Conservation (phyloP, 2,113 vertebrate genomes). For the Notiomystis cincta region DNA sequence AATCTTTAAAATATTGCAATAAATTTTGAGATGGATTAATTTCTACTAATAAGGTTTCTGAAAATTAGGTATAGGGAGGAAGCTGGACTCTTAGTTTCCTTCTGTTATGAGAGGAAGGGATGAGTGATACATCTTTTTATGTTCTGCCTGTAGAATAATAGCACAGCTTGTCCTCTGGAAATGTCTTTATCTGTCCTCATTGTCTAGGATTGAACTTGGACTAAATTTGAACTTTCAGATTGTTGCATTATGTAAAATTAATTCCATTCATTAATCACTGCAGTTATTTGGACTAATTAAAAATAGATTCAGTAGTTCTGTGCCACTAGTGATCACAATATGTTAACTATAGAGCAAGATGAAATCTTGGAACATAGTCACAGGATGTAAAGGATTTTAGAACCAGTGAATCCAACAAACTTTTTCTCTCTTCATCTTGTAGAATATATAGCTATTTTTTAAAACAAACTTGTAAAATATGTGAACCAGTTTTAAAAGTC, state of each 20-base stretch:
- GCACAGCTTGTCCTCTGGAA: background rate
- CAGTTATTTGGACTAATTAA: background rate
- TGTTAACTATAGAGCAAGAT: background rate
- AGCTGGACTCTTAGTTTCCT: background rate
- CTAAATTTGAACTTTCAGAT: background rate
- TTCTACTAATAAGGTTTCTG: background rate
- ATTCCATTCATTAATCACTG: background rate
- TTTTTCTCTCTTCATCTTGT: background rate
- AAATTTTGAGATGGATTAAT: background rate
- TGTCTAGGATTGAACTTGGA: background rate
- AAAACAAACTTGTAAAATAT: background rate
- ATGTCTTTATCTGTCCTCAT: background rate
- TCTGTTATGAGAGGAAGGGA: background rate
- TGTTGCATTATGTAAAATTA: background rate
- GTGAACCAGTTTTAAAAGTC: background rate
- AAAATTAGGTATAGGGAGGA: background rate
- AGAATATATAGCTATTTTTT: background rate
- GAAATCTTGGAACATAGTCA: background rate
- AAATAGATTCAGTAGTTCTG: background rate
- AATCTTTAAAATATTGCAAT: background rate
- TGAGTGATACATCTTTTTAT: background rate
- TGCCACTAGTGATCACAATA: background rate
- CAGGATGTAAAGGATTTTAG: background rate
- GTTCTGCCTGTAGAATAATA: background rate
- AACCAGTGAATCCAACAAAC: background rate